Evolutionary conservation across 2,113 vertebrate genomes (phyloP).

Genomic region (Microcebus jonahi): DNA sequence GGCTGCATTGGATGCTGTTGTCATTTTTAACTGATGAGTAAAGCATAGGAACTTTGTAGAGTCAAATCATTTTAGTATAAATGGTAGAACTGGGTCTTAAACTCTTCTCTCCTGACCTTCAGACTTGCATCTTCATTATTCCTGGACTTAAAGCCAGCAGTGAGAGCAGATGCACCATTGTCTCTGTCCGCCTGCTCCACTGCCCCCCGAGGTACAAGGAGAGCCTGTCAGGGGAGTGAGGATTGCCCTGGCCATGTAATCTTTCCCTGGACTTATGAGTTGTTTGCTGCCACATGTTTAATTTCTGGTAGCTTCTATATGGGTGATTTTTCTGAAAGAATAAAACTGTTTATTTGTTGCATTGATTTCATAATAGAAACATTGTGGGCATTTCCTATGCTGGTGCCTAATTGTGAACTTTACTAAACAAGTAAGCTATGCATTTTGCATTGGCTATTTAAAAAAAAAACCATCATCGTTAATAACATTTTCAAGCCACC

Average conservation of each 20-base stretch:
- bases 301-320: background rate
- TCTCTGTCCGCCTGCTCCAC: accelerated
- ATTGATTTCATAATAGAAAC: constrained; percentile 44
- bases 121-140: background rate
- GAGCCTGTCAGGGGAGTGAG: background rate
- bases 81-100: background rate
- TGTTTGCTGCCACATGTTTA: background rate
- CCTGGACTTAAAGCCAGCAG: background rate
- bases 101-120: background rate
- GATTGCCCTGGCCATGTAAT: background rate
- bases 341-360: background rate
- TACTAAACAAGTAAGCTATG: background rate
- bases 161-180: background rate
- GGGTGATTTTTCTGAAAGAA: background rate
- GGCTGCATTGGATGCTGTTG: background rate
- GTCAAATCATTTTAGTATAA: background rate
- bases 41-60: background rate
- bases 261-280: background rate
- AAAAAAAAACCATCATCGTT: background rate
- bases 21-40: background rate
- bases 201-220: accelerated
- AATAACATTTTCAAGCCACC: constrained; percentile 22
- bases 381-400: background rate
- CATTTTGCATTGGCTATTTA: background rate
- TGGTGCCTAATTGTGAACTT: background rate